Base-by-base conservation (phyloP, 2,113 vertebrate species). In the Alligator sinensis region DNA sequence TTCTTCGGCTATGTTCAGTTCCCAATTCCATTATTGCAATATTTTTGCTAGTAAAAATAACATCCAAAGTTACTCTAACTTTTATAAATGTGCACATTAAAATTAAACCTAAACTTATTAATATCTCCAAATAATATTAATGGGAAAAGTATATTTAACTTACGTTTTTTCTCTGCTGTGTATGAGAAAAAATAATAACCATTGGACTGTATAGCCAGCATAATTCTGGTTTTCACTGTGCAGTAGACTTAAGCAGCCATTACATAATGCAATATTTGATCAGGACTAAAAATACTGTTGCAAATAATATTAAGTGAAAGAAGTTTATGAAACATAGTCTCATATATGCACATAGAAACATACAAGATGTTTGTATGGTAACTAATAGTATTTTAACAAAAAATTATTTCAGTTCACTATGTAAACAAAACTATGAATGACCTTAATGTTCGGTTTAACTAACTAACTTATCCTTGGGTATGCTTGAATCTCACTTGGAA, bases 401-500 rank as follows among this genome's bases (percentile, higher is more conserved):
- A 95, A 64, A 86, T 30, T 87, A 77, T 87, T 87, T 89, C 92
- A 61, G 80, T 84, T 75, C 84, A 89, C 80, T 86, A 25, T 92
- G 95, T 77, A 86, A 86, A 94, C 86, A 92, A 94, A 95, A 83
- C 97, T 96, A 97, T 98, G 98, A 98, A 98, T 96, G 95, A 98
- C 96, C 96, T 98, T 98, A 76, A 94, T 88, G 95, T 96, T 96
- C 92, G 97, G 96, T 98, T 96, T 94, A 95, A 98, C 97, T 98
- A 98, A 98, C 98, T 96, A 97, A 96, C 96, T 98, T 96, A 97
- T 98, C 95, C 98, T 97, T 97, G 97, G 95, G 97, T 98, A 96
- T 98, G 98, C 98, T 98, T 98, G 97, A 94, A 95, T 98, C 97
- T 98, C 98, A 98, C 97, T 98, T 97, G 96, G 97, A 98, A 98